phyloP scores from a whole-genome alignment of 2,888 invertebrate species.

The Ptycholaimellus sp. region DNA sequence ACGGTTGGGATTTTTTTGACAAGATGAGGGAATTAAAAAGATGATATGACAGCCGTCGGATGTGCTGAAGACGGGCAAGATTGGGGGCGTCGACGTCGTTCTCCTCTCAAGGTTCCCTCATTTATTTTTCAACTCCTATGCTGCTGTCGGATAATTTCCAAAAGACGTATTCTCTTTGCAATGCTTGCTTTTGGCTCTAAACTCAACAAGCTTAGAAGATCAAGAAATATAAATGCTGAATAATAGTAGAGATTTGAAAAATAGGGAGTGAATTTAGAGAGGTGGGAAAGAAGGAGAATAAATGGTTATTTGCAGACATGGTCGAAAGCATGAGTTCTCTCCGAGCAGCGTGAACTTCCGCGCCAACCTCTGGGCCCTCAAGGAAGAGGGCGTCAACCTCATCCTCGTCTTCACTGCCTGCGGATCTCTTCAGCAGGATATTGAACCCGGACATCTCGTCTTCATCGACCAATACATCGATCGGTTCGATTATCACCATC shows the following conservation, averaged over 20 bases:
- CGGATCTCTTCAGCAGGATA: constrained; percentile 64
- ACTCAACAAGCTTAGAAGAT: too few relatives aligned
- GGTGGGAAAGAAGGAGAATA: too few relatives aligned
- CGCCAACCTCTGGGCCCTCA: constrained; percentile 83
- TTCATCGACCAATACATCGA: constrained; percentile 48
- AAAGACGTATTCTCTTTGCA: too few relatives aligned
- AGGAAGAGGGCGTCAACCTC: constrained; percentile 44
- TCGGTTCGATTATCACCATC: constrained; percentile 35
- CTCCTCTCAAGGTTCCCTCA: constrained; percentile 30
- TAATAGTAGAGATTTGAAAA: neutral
- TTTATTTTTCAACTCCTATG: neutral
- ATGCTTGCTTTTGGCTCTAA: neutral
- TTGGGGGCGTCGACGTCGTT: constrained; percentile 44
- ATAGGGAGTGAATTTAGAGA: neutral
- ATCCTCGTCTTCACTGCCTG: constrained; percentile 74
- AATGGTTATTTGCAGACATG: constrained; percentile 38
- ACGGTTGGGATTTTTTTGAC: constrained; percentile 23
- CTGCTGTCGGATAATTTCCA: too few relatives aligned
- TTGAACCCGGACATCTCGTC: constrained; percentile 64
- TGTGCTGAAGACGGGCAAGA: constrained; percentile 46
- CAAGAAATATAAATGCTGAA: too few relatives aligned
- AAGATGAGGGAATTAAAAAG: too few relatives aligned
- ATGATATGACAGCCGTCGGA: constrained; percentile 19
- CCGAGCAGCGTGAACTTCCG: constrained; percentile 77
- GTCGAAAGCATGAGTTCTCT: constrained; percentile 41